Base-by-base conservation (phyloP, 2,113 vertebrate genomes). In the Gallinago paraguaiae region DNA sequence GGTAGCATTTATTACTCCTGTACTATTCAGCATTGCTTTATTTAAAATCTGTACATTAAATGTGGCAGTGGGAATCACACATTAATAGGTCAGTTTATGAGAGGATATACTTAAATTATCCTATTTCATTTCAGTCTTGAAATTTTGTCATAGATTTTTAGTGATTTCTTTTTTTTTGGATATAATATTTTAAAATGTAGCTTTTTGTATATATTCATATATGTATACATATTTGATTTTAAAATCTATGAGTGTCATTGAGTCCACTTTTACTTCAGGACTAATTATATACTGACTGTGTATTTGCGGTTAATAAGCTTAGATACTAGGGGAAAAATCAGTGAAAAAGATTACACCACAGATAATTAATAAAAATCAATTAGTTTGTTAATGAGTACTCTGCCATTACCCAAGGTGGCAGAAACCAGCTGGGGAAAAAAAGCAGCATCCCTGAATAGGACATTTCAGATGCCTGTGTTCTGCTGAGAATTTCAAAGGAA, bases 341-440 rank as follows among this genome's bases (percentile, higher is more conserved):
- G 95, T 97, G 89, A 83, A 97, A 97, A 97, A 97, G 82, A 98
- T 97, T 97, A 96, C 85, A 96, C 92, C 71, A 97, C 95, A 98
- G 98, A 98, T 98, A 98, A 98, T 98, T 98, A 98, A 98, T 98
- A 98, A 98, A 98, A 98, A 98, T 98, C 97, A 98, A 98, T 98
- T 98, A 98, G 95, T 97, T 98, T 98, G 95, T 98, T 98, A 98
- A 98, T 98, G 98, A 98, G 98, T 96, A 97, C 92, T 97, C 93
- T 96, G 64, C 89, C 90, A 93, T 97, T 97, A 98, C 97, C 97
- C 98, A 98, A 95, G 97, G 97, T 98, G 93, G 92, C 60, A 95
- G 95, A 96, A 98, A 96, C 86, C 96, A 98, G 75, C 88, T 85
- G 68, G 90, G 85, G 68, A 67, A 84, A 56, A 15, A 97, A 96